Base-by-base conservation (phyloP, 2,888 invertebrate genomes). In the Dicranocentrus wangi region DNA sequence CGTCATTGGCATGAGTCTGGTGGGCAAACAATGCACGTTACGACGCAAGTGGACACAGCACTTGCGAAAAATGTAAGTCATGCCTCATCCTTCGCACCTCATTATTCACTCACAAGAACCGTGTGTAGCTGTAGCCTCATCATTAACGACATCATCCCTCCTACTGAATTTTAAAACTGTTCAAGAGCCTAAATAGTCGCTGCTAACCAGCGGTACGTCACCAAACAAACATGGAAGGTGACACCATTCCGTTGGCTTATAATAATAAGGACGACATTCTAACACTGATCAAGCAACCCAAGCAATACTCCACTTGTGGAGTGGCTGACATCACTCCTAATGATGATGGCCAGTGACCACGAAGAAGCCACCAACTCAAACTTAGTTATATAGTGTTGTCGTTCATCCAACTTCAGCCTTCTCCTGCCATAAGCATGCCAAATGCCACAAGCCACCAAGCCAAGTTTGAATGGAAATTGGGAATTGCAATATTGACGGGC, bases 161-260 rank as follows among this genome's bases (percentile, higher is more conserved):
- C 19, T 43, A 51, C 8, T 51, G n/a, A 17, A 51, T n/a, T 51
- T 19, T 51, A 7, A 3, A 32, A 32, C 25, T 23, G 58, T 23
- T 10, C 53, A 17, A 19, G 1, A 5, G 1, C 1, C 71, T 60
- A 10, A 27, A 27, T 51, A 63, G 15, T 65, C 25, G 43, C 32
- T 25, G 25, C 61, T 60, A 7, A 58, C 28, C 63, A 65, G 51
- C 51, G 19, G 17, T 8, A 51, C 32, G n/a, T 39, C 60, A 71
- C 71, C 65, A 76, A 68, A 76, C 76, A 76, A 76, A 76, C 68
- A 76, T 76, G 76, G 76, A 66, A 58, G 76, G 66, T 76, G 76
- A 76, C 76, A 76, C 76, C 76, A 76, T 73, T 73, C 73, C 73
- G 73, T 63, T 65, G 73, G n/a, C 43, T 73, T 47, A 27, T 55